Evolutionary conservation across 2,797 vertebrate species (phyloP), one percentile per base, ranked within the genome.

Genomic region (Remorina albescens): DNA sequence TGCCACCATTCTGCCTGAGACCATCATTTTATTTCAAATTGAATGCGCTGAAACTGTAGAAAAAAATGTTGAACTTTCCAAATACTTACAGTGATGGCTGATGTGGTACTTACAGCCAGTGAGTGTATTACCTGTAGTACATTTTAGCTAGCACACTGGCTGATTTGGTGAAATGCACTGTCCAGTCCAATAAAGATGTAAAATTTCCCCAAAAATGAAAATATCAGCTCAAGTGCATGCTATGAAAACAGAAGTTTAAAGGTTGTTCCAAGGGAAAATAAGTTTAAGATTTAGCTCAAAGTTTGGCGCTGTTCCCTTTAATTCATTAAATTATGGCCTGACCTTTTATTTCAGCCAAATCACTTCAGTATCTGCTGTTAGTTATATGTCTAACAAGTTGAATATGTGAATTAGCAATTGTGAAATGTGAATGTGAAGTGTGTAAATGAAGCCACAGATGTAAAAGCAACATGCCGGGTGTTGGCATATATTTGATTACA

Each of bases 401-500:
- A 56, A 55, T n/a, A n/a, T n/a, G n/a, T n/a, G 67, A 55, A 12
- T n/a, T n/a, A n/a, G n/a, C n/a, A n/a, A n/a, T n/a, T n/a, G 42
- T 59, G 21, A 23, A 59, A 23, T 47, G 4, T 28, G 36, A 54
- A 8, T 60, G 60, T 50, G n/a, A n/a, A n/a, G n/a, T n/a, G 37
- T 70, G 41, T 63, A 21, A 56, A 73, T 70, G 49, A 57, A 54
- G 28, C 46, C 47, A 41, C 25, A 53, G 32, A 21, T n/a, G 13
- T 46, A 44, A 60, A 56, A 66, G 21, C 28, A 19, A n/a, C 23
- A 10, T 21, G 28, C 15, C 49, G 6, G 28, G 18, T 21, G 50
- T 63, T 82, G 71, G 81, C 59, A 66, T 61, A 18, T 3, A 1
- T 8, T n/a, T 62, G 41, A 56, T 53, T 65, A 25, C 39, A 51